phyloP scores from a whole-genome alignment of 2,888 invertebrate species.

The Dendrolimus pini region DNA sequence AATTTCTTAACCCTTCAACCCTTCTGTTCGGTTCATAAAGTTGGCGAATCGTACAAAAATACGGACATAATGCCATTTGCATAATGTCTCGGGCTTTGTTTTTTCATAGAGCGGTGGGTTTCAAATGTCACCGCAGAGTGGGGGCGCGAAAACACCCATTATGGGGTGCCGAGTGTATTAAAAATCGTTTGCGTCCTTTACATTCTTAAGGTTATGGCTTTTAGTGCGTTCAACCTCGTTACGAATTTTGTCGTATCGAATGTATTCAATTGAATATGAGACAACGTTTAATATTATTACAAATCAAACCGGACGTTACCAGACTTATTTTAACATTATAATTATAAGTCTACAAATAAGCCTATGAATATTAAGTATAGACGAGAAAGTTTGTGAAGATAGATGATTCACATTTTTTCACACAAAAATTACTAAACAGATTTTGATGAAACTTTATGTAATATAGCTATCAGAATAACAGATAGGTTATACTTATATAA shows the following conservation, averaged over 20 bases:
- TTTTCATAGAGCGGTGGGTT: constrained; percentile 69
- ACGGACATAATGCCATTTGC: constrained; percentile 74
- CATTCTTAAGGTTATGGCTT: constrained; percentile 69
- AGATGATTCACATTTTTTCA: too few relatives aligned
- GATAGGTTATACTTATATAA: too few relatives aligned
- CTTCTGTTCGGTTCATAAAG: constrained; percentile 71
- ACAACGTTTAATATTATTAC: background rate
- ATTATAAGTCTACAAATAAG: too few relatives aligned
- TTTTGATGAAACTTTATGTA: too few relatives aligned
- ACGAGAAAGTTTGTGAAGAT: too few relatives aligned
- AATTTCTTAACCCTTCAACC: constrained; percentile 70
- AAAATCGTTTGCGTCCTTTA: constrained; percentile 68
- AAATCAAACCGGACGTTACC: background rate
- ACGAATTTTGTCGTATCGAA: background rate
- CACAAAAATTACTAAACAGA: too few relatives aligned
- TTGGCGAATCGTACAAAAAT: constrained; percentile 71
- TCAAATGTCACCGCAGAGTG: constrained; percentile 72
- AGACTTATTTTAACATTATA: too few relatives aligned
- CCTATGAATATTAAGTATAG: too few relatives aligned
- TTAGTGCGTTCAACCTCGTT: constrained; percentile 27
- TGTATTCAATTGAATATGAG: background rate
- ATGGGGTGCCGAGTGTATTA: constrained; percentile 69
- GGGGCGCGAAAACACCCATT: constrained; percentile 70
- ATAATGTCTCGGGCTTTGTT: constrained; percentile 72
- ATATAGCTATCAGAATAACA: too few relatives aligned